A percentile compares a stretch with the other conserved stretches of the same genome.
These are phyloP conservation scores for Sycobia sp. DNA, from an alignment of 1,140 invertebrate genomes.

Conservation along the genomic window DNA sequence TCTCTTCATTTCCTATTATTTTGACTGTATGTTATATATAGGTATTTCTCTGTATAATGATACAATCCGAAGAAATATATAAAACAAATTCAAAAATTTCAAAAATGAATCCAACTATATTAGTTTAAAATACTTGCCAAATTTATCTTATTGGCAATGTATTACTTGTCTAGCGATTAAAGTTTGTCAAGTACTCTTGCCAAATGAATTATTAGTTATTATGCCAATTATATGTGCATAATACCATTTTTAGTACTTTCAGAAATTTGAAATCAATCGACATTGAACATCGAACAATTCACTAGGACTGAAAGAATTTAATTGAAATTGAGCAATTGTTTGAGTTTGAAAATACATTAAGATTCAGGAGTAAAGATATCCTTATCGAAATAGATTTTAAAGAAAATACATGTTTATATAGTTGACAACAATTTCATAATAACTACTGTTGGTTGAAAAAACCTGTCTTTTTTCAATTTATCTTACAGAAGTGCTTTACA, in stretches of 20 bases:
- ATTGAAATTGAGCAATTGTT: conserved; percentile 19
- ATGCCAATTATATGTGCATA: conserved; percentile 13
- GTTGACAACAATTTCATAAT: conserved; percentile 28
- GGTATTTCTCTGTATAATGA: conserved; percentile 14
- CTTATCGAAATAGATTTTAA: conserved; percentile 31
- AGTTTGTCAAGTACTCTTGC: conserved; percentile 35
- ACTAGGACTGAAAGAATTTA: conserved; percentile 3
- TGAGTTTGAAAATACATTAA: conserved; percentile 31
- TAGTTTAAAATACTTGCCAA: conserved; percentile 20
- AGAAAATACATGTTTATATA: conserved; percentile 32
- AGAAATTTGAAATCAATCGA: conserved; percentile 16
- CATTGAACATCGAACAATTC: conserved; percentile 17
- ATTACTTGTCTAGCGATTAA: conserved; percentile 20
- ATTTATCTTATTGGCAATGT: conserved; percentile 1
- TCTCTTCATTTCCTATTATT: conserved; percentile 25
- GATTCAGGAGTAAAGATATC: conserved; percentile 22
- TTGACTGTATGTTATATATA: conserved; percentile 5
- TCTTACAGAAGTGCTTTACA: conserved; percentile 24
- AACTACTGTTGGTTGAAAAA: conserved; percentile 24
- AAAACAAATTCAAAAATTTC: not conserved
- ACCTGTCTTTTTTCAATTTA: conserved; percentile 19
- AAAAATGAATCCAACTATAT: not conserved
- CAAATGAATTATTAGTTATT: conserved; percentile 31
- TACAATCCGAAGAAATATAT: conserved; percentile 5
- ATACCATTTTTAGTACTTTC: conserved; percentile 13